phyloP scores from a whole-genome alignment of 2,113 vertebrate species.

The Equus przewalskii region DNA sequence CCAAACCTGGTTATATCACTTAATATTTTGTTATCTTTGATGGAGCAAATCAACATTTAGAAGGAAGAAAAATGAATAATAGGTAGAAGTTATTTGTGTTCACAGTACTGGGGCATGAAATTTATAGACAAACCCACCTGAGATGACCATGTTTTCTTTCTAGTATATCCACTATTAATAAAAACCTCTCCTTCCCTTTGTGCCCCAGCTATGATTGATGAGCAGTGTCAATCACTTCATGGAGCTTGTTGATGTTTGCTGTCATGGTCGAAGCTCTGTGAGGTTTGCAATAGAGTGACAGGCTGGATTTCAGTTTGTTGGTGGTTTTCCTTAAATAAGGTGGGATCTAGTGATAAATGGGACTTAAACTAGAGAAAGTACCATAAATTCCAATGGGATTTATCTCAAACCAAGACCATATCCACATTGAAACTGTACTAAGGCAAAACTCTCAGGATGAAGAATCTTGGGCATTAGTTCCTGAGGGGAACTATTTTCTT shows the following conservation, averaged over 20 bases:
- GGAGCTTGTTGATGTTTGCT: slow-evolving; percentile 54
- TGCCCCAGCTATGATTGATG: slow-evolving; percentile 79
- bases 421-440: not conserved
- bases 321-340: not conserved
- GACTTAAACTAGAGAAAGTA: not conserved
- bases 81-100: slow-evolving; percentile 43
- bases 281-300: slow-evolving; percentile 55
- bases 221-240: slow-evolving; percentile 61
- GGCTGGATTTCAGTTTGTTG: not conserved
- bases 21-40: slow-evolving; percentile 27
- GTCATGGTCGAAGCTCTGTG: slow-evolving; percentile 16
- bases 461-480: not conserved
- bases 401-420: accelerated
- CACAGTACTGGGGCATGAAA: slow-evolving; percentile 68
- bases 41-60: slow-evolving; percentile 10
- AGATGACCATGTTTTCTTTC: slow-evolving; percentile 71
- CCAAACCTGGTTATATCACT: slow-evolving; percentile 17
- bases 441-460: not conserved
- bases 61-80: slow-evolving; percentile 57
- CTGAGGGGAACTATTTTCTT: not conserved
- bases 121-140: slow-evolving; percentile 13
- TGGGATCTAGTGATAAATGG: slow-evolving; percentile 19
- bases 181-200: slow-evolving; percentile 36
- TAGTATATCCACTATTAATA: slow-evolving; percentile 56
- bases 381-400: accelerated